Conservation (phyloP, 2,113 vertebrate genomes). For the Hyperopisus bebe region DNA sequence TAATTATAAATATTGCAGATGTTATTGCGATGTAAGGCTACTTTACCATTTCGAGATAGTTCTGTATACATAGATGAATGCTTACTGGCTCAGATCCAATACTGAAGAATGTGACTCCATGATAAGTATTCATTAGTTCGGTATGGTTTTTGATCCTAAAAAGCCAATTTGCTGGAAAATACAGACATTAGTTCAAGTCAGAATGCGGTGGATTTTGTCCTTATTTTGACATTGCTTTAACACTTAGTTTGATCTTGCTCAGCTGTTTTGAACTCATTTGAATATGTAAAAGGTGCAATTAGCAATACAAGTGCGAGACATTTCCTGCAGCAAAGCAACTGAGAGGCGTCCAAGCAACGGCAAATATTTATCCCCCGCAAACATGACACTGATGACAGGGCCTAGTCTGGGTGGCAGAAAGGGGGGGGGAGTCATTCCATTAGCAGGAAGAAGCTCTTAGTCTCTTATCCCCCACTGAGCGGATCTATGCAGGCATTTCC, state of each 20-base stretch:
- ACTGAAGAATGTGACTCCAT: background rate
- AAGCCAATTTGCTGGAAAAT: background rate
- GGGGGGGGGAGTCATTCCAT: background rate
- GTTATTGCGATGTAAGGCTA: background rate
- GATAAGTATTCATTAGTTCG: background rate
- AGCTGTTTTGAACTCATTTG: background rate
- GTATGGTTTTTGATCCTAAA: background rate
- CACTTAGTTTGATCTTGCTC: background rate
- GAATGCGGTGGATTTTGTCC: background rate
- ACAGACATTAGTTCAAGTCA: background rate
- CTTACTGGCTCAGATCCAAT: background rate
- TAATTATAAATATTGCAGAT: background rate
- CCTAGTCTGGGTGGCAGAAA: background rate
- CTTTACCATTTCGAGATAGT: background rate
- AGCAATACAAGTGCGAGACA: background rate
- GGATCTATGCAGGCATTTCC: background rate
- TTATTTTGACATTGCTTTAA: background rate
- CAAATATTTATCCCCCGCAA: conserved; percentile 21
- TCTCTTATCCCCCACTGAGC: background rate
- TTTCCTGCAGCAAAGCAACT: background rate
- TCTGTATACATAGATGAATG: background rate
- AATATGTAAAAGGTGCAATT: background rate
- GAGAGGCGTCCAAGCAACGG: background rate
- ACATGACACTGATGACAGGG: background rate
- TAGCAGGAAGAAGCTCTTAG: background rate